Evolutionary conservation across 2,797 vertebrate species (phyloP).

Genomic region (Odontamblyopus rebecca): DNA sequence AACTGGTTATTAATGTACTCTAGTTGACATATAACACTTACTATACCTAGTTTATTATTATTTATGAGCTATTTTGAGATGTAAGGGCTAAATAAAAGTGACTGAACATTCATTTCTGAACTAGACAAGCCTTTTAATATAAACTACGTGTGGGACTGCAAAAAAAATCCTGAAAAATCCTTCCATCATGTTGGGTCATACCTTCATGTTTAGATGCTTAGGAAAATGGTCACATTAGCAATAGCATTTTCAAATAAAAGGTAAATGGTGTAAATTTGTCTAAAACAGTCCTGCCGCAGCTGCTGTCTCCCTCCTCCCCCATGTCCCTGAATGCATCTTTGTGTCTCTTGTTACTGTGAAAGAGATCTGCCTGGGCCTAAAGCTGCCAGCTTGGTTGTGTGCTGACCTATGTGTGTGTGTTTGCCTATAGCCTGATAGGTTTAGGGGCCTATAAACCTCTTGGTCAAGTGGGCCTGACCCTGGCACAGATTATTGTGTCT

Average conservation of each 20-base stretch:
- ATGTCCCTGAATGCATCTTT: slow-evolving; percentile 23
- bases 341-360: slow-evolving; percentile 37
- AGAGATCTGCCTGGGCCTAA: slow-evolving; percentile 41
- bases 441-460: slow-evolving; percentile 66
- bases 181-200: not conserved
- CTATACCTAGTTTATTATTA: too few relatives aligned
- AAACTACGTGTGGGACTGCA: too few relatives aligned
- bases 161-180: not conserved
- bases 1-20: too few relatives aligned
- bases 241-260: not conserved
- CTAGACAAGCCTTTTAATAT: not conserved
- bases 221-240: not conserved
- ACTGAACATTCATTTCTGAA: too few relatives aligned
- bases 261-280: not conserved
- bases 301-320: not conserved
- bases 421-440: slow-evolving; percentile 47
- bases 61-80: too few relatives aligned
- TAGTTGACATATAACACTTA: too few relatives aligned
- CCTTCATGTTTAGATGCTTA: not conserved
- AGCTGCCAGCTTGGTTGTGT: slow-evolving; percentile 33
- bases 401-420: slow-evolving; percentile 21
- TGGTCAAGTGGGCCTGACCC: slow-evolving; percentile 67
- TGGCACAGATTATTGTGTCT: slow-evolving; percentile 58
- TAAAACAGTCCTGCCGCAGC: not conserved
- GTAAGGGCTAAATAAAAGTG: too few relatives aligned